Conservation (phyloP, 1,140 invertebrate species). For the roundworm (Caenorhabditis elegans) region WBcel235 BX284605.5:12242001-12242500, state of each 20-base stretch:
- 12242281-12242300: background rate
- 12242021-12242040: constrained; percentile 17
- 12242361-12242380: constrained; percentile 82
- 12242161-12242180: background rate
- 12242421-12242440: constrained; percentile 69
- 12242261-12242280: background rate
- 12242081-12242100: background rate
- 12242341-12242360: constrained; percentile 71
- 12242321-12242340: background rate
- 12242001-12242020: background rate
- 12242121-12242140: constrained; percentile 15
- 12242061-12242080: constrained; percentile 3
- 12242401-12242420: constrained; percentile 82
- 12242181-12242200: background rate
- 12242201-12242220: background rate
- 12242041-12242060: background rate
- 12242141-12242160: constrained; percentile 11
- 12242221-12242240: background rate
- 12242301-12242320: background rate
- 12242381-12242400: constrained; percentile 84
- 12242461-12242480: background rate
- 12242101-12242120: constrained; percentile 1
- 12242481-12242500: background rate
- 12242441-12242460: background rate
- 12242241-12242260: constrained; percentile 3